Evolutionary conservation across 2,113 vertebrate species (phyloP), one percentile per base, ranked within the genome.

Genomic region (Cettia cetti): DNA sequence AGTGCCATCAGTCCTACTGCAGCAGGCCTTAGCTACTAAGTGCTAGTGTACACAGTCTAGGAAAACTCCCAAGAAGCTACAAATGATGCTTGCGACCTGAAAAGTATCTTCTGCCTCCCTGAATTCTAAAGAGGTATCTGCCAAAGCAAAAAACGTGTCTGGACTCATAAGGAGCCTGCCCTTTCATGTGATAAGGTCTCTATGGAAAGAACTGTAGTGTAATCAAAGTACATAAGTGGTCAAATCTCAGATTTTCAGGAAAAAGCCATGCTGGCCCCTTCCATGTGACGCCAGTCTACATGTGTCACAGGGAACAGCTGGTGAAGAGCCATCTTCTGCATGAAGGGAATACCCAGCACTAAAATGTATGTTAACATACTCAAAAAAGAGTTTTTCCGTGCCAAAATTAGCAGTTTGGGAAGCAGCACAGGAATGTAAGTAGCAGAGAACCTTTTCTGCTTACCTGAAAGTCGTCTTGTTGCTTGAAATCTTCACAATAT

Each of bases 251-350:
- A 37, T 79, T 85, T 80, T 72, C 45, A 61, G 33, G 30, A 65
- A 49, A 87, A 76, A 87, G 37, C 42, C 49, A 35, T 66, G 12
- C 13, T 63, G 39, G 19, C 11, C 60, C 44, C 20, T 61, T 80
- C 26, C 33, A 11, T n/a, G 11, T 3, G 20, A 65, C 0, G 0
- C 26, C 19, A 65, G 50, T 42, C 28, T 26, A 68, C 13, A 6
- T 0, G 1, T 53, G 50, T 72, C 75, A 70, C 47, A 60, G 35
- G 30, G 26, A 89, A 37, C 17, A 61, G 63, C 59, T 57, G 52
- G 44, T 78, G 52, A 70, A 54, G 56, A 68, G 47, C 30, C 39
- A 47, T 30, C 42, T 63, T 86, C 86, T 66, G 47, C 4, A 2
- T 4, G 15, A 72, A 44, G 49, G 31, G 26, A 88, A 49, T 45